Conservation (phyloP, 2,888 invertebrate genomes). For the Bellardia pandia region DNA sequence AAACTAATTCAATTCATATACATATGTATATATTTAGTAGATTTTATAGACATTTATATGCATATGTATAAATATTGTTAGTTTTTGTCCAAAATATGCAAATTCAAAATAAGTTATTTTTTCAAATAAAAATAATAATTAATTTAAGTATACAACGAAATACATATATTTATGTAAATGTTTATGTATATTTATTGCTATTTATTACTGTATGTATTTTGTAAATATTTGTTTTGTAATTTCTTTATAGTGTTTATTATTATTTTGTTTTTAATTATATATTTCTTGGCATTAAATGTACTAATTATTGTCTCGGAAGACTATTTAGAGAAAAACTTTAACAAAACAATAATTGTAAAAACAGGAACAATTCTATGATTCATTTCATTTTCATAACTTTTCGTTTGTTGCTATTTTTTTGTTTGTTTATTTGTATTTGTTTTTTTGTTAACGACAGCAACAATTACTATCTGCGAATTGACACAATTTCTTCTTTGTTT, state of each 20-base stretch:
- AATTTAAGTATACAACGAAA: conserved; percentile 11
- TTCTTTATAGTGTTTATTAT: conserved; percentile 32
- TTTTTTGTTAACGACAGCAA: neutral
- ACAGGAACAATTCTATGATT: conserved; percentile 61
- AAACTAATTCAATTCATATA: conserved; percentile 44
- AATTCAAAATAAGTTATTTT: conserved; percentile 9
- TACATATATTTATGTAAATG: conserved; percentile 38
- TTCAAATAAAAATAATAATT: neutral
- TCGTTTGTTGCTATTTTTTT: conserved; percentile 31
- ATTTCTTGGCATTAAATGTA: conserved; percentile 75
- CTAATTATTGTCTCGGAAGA: conserved; percentile 82
- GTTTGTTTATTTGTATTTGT: too few relatives aligned
- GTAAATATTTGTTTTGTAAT: conserved; percentile 52
- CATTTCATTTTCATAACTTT: conserved; percentile 12
- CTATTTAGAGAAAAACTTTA: conserved; percentile 68
- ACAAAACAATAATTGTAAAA: conserved; percentile 55
- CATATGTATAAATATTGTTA: neutral
- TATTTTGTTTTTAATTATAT: neutral
- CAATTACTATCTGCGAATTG: conserved; percentile 32
- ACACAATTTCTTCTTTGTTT: conserved; percentile 27
- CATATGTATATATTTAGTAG: neutral
- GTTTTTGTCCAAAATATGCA: conserved; percentile 13
- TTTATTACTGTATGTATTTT: neutral
- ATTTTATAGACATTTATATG: neutral
- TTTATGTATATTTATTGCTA: conserved; percentile 4